Base-by-base conservation (phyloP, 1,140 invertebrate species). In the Gonatopus flavifemur region DNA sequence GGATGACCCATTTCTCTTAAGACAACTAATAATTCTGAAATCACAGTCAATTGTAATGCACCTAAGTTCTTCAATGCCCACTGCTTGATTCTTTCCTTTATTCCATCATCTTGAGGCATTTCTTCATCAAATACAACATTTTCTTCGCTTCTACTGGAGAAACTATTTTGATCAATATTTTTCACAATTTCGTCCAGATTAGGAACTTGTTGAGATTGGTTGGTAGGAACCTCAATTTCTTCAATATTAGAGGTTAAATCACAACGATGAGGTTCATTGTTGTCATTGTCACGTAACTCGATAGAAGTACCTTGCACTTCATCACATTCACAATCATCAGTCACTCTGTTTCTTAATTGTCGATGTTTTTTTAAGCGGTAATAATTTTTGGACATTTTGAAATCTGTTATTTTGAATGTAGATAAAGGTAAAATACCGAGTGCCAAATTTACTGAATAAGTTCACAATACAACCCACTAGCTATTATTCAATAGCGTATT, bases 61-160 rank as follows among this genome's bases (percentile, higher is more conserved):
- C n/a, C 18, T 18, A 42, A 33, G 28, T 49, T 49, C 3, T 35
- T 40, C n/a, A 25, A 35, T 10, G 25, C n/a, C 38, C 48, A 41
- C 5, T 22, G 19, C 9, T n/a, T 21, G 8, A 49, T 13, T 36
- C 42, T 41, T 22, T 43, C 21, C 12, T 43, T 43, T 4, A 43
- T 16, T 10, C 24, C 18, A n/a, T 18, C 20, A 24, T 40, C 22
- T 22, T 22, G 6, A 24, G 8, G 5, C 9, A 24, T 15, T 10
- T 24, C 38, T 22, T 21, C 25, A 4, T 24, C 25, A 12, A 7
- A 19, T 12, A 40, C n/a, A 19, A 22, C 5, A 40, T n/a, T n/a
- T n/a, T n/a, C n/a, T n/a, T n/a, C n/a, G n/a, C n/a, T n/a, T n/a
- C n/a, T 37, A 37, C 16, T 37, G 35, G 8, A 2, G 33, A 36